Conservation (phyloP, 2,888 invertebrate genomes). For the Pharmacophagus antenor region DNA sequence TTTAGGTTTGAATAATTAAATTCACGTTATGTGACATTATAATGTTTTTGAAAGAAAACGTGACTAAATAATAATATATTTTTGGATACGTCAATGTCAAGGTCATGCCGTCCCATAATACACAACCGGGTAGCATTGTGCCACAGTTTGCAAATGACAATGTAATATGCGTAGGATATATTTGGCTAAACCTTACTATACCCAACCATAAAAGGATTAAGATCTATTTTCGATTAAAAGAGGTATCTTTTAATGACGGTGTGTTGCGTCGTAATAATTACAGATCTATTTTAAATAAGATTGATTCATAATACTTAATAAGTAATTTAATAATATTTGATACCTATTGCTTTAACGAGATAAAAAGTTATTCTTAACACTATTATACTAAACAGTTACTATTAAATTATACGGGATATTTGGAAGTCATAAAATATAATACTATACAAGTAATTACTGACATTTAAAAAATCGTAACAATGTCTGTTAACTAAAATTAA, state of each 20-base stretch:
- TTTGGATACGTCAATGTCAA: neutral
- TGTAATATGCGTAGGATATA: slow-evolving; percentile 41
- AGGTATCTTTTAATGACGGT: neutral
- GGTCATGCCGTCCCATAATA: neutral
- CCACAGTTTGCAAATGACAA: slow-evolving; percentile 36
- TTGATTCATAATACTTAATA: neutral
- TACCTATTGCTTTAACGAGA: neutral
- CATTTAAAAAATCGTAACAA: too few species aligned
- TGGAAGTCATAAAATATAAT: too few species aligned
- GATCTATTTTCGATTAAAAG: slow-evolving; percentile 1
- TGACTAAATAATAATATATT: too few species aligned
- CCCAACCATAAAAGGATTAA: slow-evolving; percentile 1
- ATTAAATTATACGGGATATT: too few species aligned
- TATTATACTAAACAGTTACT: too few species aligned
- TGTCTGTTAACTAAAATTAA: too few species aligned
- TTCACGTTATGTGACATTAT: too few species aligned
- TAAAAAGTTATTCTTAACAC: too few species aligned
- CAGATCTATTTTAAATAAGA: neutral
- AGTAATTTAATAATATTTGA: neutral
- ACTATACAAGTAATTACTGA: too few species aligned
- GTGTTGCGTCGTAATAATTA: neutral
- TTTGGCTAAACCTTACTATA: neutral
- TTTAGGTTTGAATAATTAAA: too few species aligned
- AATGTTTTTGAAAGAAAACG: too few species aligned
- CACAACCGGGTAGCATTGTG: slow-evolving; percentile 7